phyloP scores from a whole-genome alignment of 2,113 vertebrate species.

The human region GRCh38 chr14:104471001-104471500 shows the following conservation, averaged over 20 bases:
- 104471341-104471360: neutral
- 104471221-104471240: neutral
- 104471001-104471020: neutral
- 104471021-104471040: too few relatives aligned
- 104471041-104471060: neutral
- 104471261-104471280: neutral
- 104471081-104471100: neutral
- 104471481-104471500: accelerated
- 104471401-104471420: neutral
- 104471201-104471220: too few relatives aligned
- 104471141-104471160: neutral
- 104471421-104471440: accelerated
- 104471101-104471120: too few relatives aligned
- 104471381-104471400: neutral
- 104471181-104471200: neutral
- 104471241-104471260: neutral
- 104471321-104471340: neutral
- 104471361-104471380: accelerated
- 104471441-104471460: neutral
- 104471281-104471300: too few relatives aligned
- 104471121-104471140: accelerated
- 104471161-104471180: neutral
- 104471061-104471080: neutral
- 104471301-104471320: neutral
- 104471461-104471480: accelerated